Conservation (phyloP, 2,888 invertebrate genomes). For the Galerucella pusilla region DNA sequence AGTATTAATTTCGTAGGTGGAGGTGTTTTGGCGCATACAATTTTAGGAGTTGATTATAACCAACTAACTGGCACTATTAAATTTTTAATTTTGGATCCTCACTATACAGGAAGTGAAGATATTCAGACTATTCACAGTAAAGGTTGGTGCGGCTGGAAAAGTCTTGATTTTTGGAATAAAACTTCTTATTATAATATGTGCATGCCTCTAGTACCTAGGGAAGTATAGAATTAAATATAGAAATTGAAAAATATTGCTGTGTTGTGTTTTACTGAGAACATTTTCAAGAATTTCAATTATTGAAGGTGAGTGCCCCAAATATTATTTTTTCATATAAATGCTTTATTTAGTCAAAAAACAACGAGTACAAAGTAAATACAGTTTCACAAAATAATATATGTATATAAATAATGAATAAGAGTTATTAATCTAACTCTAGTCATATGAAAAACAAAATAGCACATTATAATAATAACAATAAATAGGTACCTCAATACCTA, state of each 20-base stretch:
- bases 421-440: too few species aligned
- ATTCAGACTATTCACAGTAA: constrained; percentile 78
- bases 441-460: too few species aligned
- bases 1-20: constrained; percentile 74
- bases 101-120: constrained; percentile 93
- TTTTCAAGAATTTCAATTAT: neutral
- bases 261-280: neutral
- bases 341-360: too few species aligned
- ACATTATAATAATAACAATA: too few species aligned
- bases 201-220: constrained; percentile 80
- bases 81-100: constrained; percentile 98
- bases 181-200: constrained; percentile 97
- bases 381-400: too few species aligned
- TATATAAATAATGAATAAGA: too few species aligned
- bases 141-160: constrained; percentile 99
- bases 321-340: neutral
- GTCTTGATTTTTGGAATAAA: constrained; percentile 93
- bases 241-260: neutral
- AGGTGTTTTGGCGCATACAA: constrained; percentile 97
- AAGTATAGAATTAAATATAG: constrained; percentile 57
- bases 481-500: too few species aligned
- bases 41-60: constrained; percentile 92
- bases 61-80: constrained; percentile 81
- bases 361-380: too few species aligned
- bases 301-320: neutral